phyloP scores from a whole-genome alignment of 2,113 vertebrate genomes.

The Corythoichthys haematopterus region DNA sequence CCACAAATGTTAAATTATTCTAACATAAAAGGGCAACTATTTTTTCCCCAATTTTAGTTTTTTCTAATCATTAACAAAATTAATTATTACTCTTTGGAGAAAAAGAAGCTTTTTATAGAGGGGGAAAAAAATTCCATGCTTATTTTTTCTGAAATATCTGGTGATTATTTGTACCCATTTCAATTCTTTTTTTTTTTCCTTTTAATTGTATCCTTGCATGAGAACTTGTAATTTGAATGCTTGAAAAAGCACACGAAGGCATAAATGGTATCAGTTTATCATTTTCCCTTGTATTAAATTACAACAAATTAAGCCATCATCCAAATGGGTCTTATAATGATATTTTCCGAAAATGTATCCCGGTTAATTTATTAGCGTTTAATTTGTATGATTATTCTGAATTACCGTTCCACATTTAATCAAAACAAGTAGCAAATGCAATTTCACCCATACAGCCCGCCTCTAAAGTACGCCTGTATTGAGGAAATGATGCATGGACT shows the following conservation, averaged over 20 bases:
- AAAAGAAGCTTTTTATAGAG: background rate
- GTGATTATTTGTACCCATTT: background rate
- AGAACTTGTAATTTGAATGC: background rate
- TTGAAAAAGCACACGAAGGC: background rate
- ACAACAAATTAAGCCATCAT: constrained; percentile 8
- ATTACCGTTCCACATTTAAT: constrained; percentile 26
- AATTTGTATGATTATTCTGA: constrained; percentile 32
- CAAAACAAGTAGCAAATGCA: constrained; percentile 21
- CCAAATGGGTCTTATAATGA: constrained; percentile 3
- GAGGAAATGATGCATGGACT: constrained; percentile 37
- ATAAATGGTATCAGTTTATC: background rate
- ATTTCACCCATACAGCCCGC: constrained; percentile 23
- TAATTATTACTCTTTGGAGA: background rate
- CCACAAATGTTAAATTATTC: no score
- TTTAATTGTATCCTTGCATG: background rate
- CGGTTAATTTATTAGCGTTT: constrained; percentile 18
- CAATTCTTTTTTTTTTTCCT: background rate
- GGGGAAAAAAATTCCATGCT: background rate
- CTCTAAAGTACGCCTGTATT: constrained; percentile 26
- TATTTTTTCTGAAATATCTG: no score
- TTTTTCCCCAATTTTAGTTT: no score
- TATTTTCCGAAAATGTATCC: background rate
- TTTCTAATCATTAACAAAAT: no score
- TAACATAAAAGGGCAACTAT: no score
- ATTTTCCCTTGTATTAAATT: constrained; percentile 1